phyloP scores from a whole-genome alignment of 1,140 invertebrate genomes.

The Theocolax elegans region DNA sequence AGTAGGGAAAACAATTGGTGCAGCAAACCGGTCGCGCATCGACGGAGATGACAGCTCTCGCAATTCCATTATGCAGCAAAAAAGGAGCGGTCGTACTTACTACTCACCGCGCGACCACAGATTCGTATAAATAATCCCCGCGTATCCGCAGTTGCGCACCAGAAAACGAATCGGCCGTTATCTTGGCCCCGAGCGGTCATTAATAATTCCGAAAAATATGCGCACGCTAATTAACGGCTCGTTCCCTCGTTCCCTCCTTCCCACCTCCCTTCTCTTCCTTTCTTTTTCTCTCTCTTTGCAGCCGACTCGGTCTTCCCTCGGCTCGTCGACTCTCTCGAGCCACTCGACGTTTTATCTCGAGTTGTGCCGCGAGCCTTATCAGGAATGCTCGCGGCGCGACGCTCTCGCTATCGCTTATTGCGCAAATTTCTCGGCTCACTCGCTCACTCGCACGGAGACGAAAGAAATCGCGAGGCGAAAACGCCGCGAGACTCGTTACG shows the following conservation, averaged over 20 bases:
- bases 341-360: constrained; percentile 24
- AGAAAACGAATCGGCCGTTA: background rate
- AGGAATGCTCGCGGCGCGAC: constrained; percentile 1
- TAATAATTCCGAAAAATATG: constrained; percentile 1
- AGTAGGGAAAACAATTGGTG: no score
- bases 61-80: no score
- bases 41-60: no score
- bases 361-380: constrained; percentile 20
- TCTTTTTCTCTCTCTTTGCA: background rate
- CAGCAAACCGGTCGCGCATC: no score
- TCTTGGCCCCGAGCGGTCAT: background rate
- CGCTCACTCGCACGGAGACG: constrained; percentile 10
- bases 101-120: no score
- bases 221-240: constrained; percentile 23
- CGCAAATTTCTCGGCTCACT: constrained; percentile 34
- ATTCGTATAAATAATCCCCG: no score
- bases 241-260: background rate
- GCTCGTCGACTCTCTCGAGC: no score
- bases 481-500: constrained; percentile 15
- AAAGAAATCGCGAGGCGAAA: no score
- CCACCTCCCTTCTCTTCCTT: no score
- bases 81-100: no score
- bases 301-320: background rate
- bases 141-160: no score
- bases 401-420: constrained; percentile 30